Base-by-base conservation (phyloP, 2,888 invertebrate genomes). In the Panopea generosa region DNA sequence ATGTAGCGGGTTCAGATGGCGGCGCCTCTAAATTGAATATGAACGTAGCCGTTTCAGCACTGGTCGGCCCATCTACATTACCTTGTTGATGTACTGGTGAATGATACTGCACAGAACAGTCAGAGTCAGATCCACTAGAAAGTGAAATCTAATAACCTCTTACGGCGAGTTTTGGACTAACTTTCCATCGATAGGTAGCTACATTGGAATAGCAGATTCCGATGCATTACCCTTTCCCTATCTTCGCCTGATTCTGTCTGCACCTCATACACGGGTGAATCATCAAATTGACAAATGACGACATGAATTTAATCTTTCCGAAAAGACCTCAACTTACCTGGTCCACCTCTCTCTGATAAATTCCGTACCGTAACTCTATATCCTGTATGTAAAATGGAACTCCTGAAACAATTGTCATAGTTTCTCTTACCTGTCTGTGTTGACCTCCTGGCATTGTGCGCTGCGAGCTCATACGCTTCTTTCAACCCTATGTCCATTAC, bases 161-260 rank as follows among this genome's bases (percentile, higher is more conserved):
- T 55, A 33, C 24, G 40, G 18, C 38, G 38, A 1, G 38, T 52
- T 38, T n/a, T 18, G 4, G n/a, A 29, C 33, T 60, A 24, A 16
- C 52, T 33, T 33, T 69, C 67, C 27, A 71, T 33, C 1, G 77
- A 63, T 7, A 77, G 40, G 29, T 26, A 66, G 27, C 73, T 70
- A 52, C 78, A 78, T 33, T 70, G 70, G 1, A 70, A 43, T 11
- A 78, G 50, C 14, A 69, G 40, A 38, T 78, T 78, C n/a, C 78
- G 26, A 33, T 78, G 78, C 0, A 78, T 38, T 18, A 57, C 55
- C 7, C 78, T 11, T 1, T 38, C 29, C 33, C 69, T 22, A n/a
- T 65, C 73, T 3, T 45, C 16, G 20, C 68, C 77, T 33, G 18
- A 20, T 38, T 78, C 78, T 1, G 74, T 50, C 20, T 33, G 38